Evolutionary conservation across 2,113 vertebrate species (phyloP).

Genomic region (Tyto alba): DNA sequence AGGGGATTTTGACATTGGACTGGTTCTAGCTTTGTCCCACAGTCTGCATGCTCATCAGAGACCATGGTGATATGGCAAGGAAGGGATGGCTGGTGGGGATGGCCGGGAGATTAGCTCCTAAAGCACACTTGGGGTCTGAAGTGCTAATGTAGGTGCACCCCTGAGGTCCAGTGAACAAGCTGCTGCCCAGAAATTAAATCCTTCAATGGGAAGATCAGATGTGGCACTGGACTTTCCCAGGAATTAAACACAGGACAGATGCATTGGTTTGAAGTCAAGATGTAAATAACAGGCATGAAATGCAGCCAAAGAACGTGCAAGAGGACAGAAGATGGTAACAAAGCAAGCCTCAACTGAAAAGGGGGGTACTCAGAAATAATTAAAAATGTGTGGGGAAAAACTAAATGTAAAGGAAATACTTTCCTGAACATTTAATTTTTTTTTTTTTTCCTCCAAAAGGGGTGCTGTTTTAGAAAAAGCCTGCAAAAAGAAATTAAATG

Average conservation of each 20-base stretch:
- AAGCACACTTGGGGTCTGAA: background rate
- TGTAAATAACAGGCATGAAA: background rate
- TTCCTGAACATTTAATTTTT: background rate
- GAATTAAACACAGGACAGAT: background rate
- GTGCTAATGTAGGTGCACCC: background rate
- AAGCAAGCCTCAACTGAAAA: background rate
- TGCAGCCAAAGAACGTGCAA: background rate
- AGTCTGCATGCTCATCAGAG: background rate
- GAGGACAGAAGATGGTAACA: background rate
- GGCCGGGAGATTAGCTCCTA: background rate
- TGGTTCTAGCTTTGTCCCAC: background rate
- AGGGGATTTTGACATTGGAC: background rate
- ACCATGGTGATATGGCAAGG: accelerated
- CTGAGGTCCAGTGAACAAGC: background rate
- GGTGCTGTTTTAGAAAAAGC: background rate
- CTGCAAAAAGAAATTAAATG: background rate
- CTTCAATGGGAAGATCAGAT: background rate
- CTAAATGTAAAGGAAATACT: background rate
- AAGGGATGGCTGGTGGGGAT: background rate
- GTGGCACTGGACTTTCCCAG: background rate
- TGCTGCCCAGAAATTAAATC: background rate
- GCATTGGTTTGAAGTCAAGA: background rate
- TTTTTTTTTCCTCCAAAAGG: background rate
- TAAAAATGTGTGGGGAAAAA: background rate
- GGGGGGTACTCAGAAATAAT: background rate